Evolutionary conservation across 1,140 invertebrate species (phyloP).

Genomic region (Nasonia vitripennis): DNA sequence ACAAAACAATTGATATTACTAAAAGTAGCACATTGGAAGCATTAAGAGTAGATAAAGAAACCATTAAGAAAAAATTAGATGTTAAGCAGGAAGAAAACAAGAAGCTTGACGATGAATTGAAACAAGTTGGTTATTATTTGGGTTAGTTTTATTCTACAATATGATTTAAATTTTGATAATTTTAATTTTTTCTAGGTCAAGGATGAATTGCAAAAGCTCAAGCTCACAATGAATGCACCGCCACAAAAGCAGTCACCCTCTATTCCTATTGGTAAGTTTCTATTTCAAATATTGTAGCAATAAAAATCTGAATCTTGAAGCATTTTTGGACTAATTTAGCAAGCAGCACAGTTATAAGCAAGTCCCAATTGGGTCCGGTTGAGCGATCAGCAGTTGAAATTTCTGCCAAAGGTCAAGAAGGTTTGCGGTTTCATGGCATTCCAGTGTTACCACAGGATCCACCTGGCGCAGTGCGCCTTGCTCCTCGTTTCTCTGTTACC

Average conservation of each 20-base stretch:
- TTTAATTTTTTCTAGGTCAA: slow-evolving; percentile 59
- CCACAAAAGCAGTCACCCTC: slow-evolving; percentile 51
- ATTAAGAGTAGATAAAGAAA: slow-evolving; percentile 69
- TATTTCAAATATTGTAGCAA: slow-evolving; percentile 42
- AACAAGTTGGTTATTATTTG: background rate
- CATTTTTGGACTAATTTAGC: slow-evolving; percentile 65
- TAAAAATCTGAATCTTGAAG: slow-evolving; percentile 51
- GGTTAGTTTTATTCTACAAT: background rate
- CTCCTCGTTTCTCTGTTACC: slow-evolving; percentile 68
- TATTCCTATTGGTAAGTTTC: slow-evolving; percentile 60
- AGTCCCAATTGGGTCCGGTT: slow-evolving; percentile 65
- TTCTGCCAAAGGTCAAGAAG: slow-evolving; percentile 62
- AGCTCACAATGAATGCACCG: slow-evolving; percentile 55
- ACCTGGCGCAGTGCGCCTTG: slow-evolving; percentile 65
- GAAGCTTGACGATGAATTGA: slow-evolving; percentile 64
- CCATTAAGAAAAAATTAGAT: slow-evolving; percentile 63
- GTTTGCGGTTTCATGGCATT: slow-evolving; percentile 66
- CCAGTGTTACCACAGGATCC: slow-evolving; percentile 69
- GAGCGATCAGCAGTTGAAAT: slow-evolving; percentile 63
- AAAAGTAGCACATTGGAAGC: slow-evolving; percentile 67
- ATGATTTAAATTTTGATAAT: background rate
- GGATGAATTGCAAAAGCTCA: slow-evolving; percentile 63
- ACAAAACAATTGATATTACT: slow-evolving; percentile 68
- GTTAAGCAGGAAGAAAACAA: slow-evolving; percentile 65
- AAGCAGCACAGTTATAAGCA: slow-evolving; percentile 58